Evolutionary conservation across 1,140 invertebrate species (phyloP), one percentile per base, ranked within the genome.

Genomic region (Diorhabda elongata): DNA sequence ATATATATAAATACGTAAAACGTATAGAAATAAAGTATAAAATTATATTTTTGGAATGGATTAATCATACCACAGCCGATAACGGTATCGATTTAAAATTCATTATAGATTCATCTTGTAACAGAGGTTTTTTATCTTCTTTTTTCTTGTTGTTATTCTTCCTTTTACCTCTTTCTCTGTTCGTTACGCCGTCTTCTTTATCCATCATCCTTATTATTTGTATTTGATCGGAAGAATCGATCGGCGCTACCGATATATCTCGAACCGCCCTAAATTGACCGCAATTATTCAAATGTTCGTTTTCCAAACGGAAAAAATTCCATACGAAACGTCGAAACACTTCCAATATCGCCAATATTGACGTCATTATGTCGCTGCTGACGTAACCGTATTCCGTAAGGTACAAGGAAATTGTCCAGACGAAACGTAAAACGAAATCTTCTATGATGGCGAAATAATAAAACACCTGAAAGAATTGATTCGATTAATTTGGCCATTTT

Each of bases 391-490:
- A 86, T 79, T 95, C 90, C n/a, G 88, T 91, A 11, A 96, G 80
- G 58, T 91, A 89, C 67, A 94, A 87, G 42, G 91, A 90, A 57
- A 91, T 78, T 2, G 87, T 86, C 95, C 95, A 97, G 44, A 87
- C 85, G 78, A 96, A 95, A 73, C 95, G 85, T 26, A 97, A 77
- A n/a, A 93, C 80, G 64, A 93, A 87, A 80, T 95, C 92, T 82
- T 94, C 91, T 5, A 93, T 78, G 45, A 95, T 97, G 43, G 97
- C 97, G 84, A 98, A 95, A 81, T 99, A 99, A 81, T 98, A 98
- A 78, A 96, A 98, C 71, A 87, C 87, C 91, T 93, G 77, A 45
- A 84, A 86, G 7, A 64, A 64, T 47, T 58, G 2, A 8, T 8
- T 52, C 47, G n/a, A 8, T 52, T 9, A 52, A 6, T 52, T 5